Evolutionary conservation across 2,797 vertebrate genomes (phyloP), one percentile per base, ranked within the genome.

Genomic region (Poeciliopsis gracilis): DNA sequence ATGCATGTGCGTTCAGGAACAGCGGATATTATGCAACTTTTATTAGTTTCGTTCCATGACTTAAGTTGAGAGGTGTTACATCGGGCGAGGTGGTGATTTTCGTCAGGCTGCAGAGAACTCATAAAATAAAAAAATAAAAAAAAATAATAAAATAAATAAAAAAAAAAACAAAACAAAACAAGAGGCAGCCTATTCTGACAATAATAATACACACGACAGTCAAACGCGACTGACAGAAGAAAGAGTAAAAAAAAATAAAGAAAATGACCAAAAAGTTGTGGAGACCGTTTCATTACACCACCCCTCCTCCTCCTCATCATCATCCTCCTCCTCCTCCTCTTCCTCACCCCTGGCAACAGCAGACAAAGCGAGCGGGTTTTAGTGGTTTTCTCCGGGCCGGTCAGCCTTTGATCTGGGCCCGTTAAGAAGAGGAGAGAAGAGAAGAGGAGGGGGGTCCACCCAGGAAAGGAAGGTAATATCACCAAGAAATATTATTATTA

Each of bases 371-470:
- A 73, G 51, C 79, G 92, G 93, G 82, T 95, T 94, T 94, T 95
- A 93, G 93, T 82, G 71, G 91, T 91, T 93, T 95, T 94, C 80
- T 83, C 47, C 49, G 92, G 93, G 94, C 90, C 93, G 89, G 85
- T 73, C 79, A 84, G 91, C 81, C 93, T 97, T 96, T 97, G 97
- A 97, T 97, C 95, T 96, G 91, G 92, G 93, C 94, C 96, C 94
- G 93, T 96, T 96, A 93, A 96, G 89, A 92, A 92, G 91, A 93
- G 93, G 86, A 76, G 86, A 89, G 84, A 84, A 1, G 41, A 18
- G 53, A 81, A 25, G 30, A 28, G 38, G 23, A 12, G 51, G 57
- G 61, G 72, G 77, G 84, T 88, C 78, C 73, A 84, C 72, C 78
- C 81, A 82, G 77, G 86, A 88, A 83, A 77, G 82, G 77, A 88